Evolutionary conservation across 2,113 vertebrate species (phyloP), one percentile per base, ranked within the genome.

Genomic region (Neodon shergylaensis): DNA sequence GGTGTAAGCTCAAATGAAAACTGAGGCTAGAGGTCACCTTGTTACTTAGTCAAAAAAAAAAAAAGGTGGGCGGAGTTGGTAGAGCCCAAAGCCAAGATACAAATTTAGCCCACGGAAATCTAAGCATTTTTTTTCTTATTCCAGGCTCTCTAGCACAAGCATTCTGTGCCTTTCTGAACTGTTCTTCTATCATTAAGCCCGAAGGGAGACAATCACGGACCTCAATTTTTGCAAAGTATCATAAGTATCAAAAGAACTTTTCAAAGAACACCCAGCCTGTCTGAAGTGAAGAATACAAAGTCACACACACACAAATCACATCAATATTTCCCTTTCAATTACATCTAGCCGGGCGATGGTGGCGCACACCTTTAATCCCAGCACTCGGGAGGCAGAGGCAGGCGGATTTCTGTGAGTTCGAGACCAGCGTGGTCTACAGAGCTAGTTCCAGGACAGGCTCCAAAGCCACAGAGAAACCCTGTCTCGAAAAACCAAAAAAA

Each of bases 181-280:
- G 36, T 65, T 87, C 70, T 94, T 87, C 70, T 95, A 47, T 94
- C 93, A 95, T 89, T 97, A 96, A 70, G 78, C 90, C 65, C 49
- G 74, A 89, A 94, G 65, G 49, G 49, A 94, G 76, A 68, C 74
- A 91, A 74, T 95, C 95, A 91, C 49, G 95, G 85, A 92, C 63
- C 72, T 54, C 61, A 24, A 91, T 84, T 76, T 93, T 79, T 91
- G 42, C 63, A 92, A 88, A 94, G 36, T 49, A 39, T 87, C 74
- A 91, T 89, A 92, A 94, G 36, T 96, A 17, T 58, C 36, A 91
- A 74, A 16, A 21, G 70, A 72, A n/a, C 54, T 74, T 90, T 63
- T 81, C 39, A 94, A 88, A 91, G 12, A 73, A 76, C 39, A 88
- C 7, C 36, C 72, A 92, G 6, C 24, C 63, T 87, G 13, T 76